phyloP scores from a whole-genome alignment of 2,888 invertebrate genomes.

The Colletes collaris region DNA sequence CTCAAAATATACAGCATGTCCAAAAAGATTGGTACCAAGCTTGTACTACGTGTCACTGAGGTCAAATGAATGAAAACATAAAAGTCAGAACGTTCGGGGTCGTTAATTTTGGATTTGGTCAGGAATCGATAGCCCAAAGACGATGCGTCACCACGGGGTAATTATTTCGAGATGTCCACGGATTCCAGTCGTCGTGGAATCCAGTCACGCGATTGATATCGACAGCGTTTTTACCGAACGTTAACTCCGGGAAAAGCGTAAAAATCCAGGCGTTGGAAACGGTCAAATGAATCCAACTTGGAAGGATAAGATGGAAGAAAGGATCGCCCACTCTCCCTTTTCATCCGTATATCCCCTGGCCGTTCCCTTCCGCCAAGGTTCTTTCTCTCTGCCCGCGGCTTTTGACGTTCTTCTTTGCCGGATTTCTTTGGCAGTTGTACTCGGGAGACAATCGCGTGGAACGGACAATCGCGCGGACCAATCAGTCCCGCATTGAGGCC shows the following conservation, averaged over 20 bases:
- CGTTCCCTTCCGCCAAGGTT: background rate
- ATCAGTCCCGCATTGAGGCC: conserved; percentile 71
- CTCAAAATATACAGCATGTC: no score
- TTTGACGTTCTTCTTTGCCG: conserved; percentile 53
- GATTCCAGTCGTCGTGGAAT: background rate
- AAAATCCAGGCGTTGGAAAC: conserved; percentile 8
- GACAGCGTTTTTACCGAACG: conserved; percentile 37
- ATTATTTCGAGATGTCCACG: conserved; percentile 38
- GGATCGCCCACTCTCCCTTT: conserved; percentile 27
- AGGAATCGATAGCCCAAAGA: conserved; percentile 9
- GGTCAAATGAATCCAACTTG: conserved; percentile 34
- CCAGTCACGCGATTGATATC: conserved; percentile 51
- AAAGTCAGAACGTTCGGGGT: no score
- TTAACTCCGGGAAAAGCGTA: conserved; percentile 21
- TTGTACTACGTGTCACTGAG: no score
- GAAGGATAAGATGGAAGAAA: conserved; percentile 59
- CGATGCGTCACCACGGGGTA: conserved; percentile 12
- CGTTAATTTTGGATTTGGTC: background rate
- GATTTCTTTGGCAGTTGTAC: conserved; percentile 57
- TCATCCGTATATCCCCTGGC: background rate
- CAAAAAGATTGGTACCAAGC: no score
- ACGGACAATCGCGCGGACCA: conserved; percentile 71
- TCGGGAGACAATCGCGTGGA: conserved; percentile 69
- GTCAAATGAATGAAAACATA: no score
- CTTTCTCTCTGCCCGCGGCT: conserved; percentile 26